phyloP scores from a whole-genome alignment of 2,113 vertebrate genomes.

The Cyprinodon brontotheroides region DNA sequence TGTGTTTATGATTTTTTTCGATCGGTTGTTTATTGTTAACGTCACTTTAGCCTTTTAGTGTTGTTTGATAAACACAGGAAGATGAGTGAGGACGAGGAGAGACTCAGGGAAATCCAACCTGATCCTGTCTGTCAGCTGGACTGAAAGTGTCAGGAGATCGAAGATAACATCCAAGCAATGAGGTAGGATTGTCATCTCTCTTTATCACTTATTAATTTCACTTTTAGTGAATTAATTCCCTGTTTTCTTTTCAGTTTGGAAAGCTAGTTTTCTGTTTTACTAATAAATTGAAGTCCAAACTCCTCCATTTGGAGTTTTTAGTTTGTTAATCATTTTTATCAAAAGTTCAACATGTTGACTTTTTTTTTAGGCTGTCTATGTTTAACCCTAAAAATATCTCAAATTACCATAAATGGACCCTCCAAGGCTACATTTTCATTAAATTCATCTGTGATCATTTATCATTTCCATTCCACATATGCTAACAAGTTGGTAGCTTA shows the following conservation, averaged over 20 bases:
- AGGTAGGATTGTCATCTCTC: slow-evolving; percentile 25
- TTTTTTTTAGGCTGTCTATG: background rate
- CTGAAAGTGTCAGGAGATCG: slow-evolving; percentile 1
- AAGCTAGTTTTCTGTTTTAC: background rate
- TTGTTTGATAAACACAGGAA: background rate
- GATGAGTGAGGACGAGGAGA: slow-evolving; percentile 15
- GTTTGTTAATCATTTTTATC: too few relatives aligned
- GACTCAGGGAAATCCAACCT: background rate
- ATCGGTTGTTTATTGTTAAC: rapidly evolving
- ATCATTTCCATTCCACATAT: background rate
- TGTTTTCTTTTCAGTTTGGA: background rate
- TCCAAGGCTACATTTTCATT: background rate
- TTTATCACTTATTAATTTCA: background rate
- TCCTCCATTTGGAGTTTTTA: background rate
- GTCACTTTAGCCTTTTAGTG: background rate
- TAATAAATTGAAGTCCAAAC: background rate
- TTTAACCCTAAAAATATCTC: background rate
- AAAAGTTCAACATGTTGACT: too few relatives aligned
- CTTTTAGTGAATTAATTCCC: background rate
- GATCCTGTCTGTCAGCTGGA: background rate
- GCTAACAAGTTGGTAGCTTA: background rate
- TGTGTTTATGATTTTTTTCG: background rate
- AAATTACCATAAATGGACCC: background rate
- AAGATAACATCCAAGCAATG: slow-evolving; percentile 10
- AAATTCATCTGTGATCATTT: background rate